Base-by-base conservation (phyloP, 2,888 invertebrate species). In the Lasioglossum oenotherae region DNA sequence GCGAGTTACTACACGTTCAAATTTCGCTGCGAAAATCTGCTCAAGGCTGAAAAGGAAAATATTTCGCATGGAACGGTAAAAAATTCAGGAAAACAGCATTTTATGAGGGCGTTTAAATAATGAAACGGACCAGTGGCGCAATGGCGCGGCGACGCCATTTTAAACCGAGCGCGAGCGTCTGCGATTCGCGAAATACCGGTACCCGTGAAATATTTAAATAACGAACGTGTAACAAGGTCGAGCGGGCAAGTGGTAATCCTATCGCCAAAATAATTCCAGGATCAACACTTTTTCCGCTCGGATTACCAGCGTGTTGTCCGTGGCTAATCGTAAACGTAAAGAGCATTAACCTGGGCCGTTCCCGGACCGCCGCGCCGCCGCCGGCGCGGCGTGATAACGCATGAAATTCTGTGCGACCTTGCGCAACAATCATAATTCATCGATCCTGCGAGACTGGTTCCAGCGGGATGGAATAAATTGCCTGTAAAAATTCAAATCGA, bases 401-500 rank as follows among this genome's bases (percentile, higher is more conserved):
- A 78, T 83, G 78, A 78, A 75, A 84, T 78, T 75, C 75, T 74
- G 60, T 46, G 41, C 78, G 71, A 78, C 71, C 53, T 79, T 79
- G 84, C 74, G 31, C 84, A n/a, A 19, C 67, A 64, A 79, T 73
- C 84, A 64, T 85, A 85, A 86, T 83, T 85, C 81, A 80, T 88
- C 81, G 74, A 84, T 57, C 78, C 78, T 74, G 53, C 72, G 64
- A 12, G 64, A 16, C 14, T 53, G 64, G 64, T 84, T 80, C 80
- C 80, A 78, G 75, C 80, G 31, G 35, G 75, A 72, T 78, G 64
- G 86, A 78, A 86, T 86, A 86, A 86, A 86, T 85, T 85, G 85
- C 57, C 85, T 85, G 86, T 85, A 86, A 86, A 86, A 86, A 86
- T 86, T 86, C 85, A 86, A 85, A 86, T 86, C 69, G 81, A 80